Evolutionary conservation across 2,888 invertebrate genomes (phyloP).

Genomic region (Allacma fusca): DNA sequence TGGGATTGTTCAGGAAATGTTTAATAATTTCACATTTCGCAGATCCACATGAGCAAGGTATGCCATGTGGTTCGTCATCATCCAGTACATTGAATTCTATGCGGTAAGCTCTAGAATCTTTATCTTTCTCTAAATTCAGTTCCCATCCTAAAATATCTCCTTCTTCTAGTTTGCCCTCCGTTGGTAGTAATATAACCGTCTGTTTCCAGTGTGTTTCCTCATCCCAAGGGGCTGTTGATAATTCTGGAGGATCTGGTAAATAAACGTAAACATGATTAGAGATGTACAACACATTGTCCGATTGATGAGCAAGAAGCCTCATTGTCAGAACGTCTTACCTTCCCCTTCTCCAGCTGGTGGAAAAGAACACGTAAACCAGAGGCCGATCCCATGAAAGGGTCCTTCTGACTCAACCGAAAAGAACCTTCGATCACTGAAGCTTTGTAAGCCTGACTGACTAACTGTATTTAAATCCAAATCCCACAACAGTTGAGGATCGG

Average conservation of each 20-base stretch:
- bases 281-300: neutral
- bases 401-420: conserved; percentile 69
- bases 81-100: conserved; percentile 75
- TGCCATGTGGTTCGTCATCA: conserved; percentile 74
- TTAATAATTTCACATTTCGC: conserved; percentile 80
- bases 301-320: neutral
- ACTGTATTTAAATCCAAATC: conserved; percentile 76
- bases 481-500: conserved; percentile 72
- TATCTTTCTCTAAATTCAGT: conserved; percentile 63
- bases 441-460: conserved; percentile 70
- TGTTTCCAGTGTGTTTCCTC: conserved; percentile 78
- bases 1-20: conserved; percentile 46
- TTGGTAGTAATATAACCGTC: conserved; percentile 78
- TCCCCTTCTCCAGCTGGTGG: conserved; percentile 66
- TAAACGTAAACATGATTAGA: neutral
- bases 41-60: conserved; percentile 79
- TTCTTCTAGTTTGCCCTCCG: conserved; percentile 67
- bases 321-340: conserved; percentile 48
- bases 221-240: conserved; percentile 65
- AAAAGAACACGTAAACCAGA: conserved; percentile 84
- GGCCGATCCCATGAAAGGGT: conserved; percentile 69
- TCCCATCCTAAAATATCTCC: conserved; percentile 63
- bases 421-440: conserved; percentile 72
- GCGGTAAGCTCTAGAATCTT: conserved; percentile 71
- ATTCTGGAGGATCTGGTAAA: conserved; percentile 50